These are phyloP conservation scores for Parotia lawesii DNA, from an alignment of 2,113 vertebrate species.

Conservation along the genomic window DNA sequence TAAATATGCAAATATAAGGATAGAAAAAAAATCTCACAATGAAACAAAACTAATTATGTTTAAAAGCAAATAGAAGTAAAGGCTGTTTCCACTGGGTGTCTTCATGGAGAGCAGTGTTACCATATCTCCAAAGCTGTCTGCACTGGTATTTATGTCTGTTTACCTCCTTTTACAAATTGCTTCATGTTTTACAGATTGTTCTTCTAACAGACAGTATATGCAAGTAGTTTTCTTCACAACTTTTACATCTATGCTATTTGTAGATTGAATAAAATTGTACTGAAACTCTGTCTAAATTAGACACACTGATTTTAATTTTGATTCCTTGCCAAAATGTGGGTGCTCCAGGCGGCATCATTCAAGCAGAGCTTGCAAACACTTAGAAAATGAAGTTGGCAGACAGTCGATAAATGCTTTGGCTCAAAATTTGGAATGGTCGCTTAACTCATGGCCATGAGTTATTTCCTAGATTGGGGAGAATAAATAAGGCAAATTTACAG, in stretches of 20 bases:
- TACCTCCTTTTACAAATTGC: neutral
- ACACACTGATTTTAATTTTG: neutral
- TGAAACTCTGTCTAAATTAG: neutral
- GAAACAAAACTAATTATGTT: neutral
- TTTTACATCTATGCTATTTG: neutral
- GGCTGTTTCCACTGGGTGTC: neutral
- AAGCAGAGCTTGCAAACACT: neutral
- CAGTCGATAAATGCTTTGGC: neutral
- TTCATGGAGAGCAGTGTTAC: neutral
- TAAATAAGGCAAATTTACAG: constrained; percentile 49
- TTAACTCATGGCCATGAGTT: neutral
- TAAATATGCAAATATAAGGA: neutral
- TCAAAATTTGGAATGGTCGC: neutral
- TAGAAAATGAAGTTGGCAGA: constrained; percentile 5
- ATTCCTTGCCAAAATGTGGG: neutral
- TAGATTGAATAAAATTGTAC: neutral
- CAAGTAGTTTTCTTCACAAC: neutral
- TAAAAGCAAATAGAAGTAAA: neutral
- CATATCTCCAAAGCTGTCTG: neutral
- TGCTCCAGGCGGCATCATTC: neutral
- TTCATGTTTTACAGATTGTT: neutral
- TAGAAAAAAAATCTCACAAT: neutral
- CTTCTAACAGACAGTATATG: neutral
- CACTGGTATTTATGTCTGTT: neutral
- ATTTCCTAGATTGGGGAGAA: constrained; percentile 34